Base-by-base conservation (phyloP, 2,797 vertebrate species). In the Basileuterus tristriatus region DNA sequence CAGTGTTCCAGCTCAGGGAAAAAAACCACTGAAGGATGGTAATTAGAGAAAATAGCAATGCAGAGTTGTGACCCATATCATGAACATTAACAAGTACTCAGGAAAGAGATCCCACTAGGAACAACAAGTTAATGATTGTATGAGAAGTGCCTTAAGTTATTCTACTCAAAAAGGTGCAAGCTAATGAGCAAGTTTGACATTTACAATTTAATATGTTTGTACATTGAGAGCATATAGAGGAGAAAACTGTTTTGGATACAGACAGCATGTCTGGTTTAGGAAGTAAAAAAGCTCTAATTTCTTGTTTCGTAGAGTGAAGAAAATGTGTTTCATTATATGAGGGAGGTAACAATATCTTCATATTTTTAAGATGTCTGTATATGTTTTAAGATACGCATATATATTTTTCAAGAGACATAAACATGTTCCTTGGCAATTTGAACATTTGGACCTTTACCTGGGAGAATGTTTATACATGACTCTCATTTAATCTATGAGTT, bases 31-130 rank as follows among this genome's bases (percentile, higher is more conserved):
- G 63, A 95, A 91, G 22, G 53, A 23, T 11, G 39, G 79, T 91
- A 81, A 95, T 92, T 92, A 94, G 64, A 52, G 49, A 67, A 74
- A 75, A 77, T 34, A 79, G 23, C 30, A 75, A 39, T 32, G 36
- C 22, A 80, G 72, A 62, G 77, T 21, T 72, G 59, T 94, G 94
- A 95, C 78, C 87, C 62, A 72, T 92, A 94, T 94, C 76, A 96
- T 26, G 16, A 96, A 71, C 84, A 90, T 86, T 83, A 87, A 85
- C 63, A 67, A 24, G 21, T 43, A 53, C 71, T 79, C 53, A 72
- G 63, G 67, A n/a, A 70, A 87, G 64, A 91, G 60, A 62, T 96
- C 71, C 74, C 83, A 86, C 52, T 59, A 89, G 83, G 96, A 94
- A n/a, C 36, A 91, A 76, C 64, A 50, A 47, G 47, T 58, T 94